phyloP scores from a whole-genome alignment of 2,797 vertebrate species.

The Gallinago nigripennis region DNA sequence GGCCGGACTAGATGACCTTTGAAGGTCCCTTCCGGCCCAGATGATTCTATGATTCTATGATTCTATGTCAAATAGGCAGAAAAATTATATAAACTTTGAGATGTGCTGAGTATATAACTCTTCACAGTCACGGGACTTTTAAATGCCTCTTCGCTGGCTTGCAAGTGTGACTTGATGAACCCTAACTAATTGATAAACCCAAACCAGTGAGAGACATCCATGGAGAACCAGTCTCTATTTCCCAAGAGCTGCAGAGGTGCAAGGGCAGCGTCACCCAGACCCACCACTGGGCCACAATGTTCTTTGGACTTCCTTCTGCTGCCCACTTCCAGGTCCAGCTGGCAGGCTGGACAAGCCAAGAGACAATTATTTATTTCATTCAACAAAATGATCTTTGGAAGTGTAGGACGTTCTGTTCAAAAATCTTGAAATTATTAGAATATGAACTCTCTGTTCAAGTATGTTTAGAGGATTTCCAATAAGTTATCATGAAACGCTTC shows the following conservation, averaged over 20 bases:
- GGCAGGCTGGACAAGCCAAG: not conserved
- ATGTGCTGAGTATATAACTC: not conserved
- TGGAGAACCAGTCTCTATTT: not conserved
- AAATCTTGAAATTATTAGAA: not conserved
- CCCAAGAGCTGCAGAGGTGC: not conserved
- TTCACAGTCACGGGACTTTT: not conserved
- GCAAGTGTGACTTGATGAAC: not conserved
- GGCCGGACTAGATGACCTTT: too few relatives aligned
- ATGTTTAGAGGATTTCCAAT: not conserved
- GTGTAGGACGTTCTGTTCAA: not conserved
- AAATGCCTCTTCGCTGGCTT: not conserved
- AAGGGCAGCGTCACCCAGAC: not conserved
- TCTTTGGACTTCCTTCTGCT: not conserved
- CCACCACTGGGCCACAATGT: rapidly evolving
- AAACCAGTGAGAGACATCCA: not conserved
- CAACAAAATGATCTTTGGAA: not conserved
- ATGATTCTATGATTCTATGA: too few relatives aligned
- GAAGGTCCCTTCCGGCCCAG: too few relatives aligned
- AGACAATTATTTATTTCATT: not conserved
- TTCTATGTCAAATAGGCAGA: not conserved
- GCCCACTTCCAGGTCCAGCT: not conserved
- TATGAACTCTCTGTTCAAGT: not conserved
- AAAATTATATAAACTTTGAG: not conserved
- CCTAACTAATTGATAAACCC: not conserved
- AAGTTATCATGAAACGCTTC: not conserved